Evolutionary conservation across 2,888 invertebrate genomes (phyloP), one percentile per base, ranked within the genome.

Genomic region (Pyralis farinalis): DNA sequence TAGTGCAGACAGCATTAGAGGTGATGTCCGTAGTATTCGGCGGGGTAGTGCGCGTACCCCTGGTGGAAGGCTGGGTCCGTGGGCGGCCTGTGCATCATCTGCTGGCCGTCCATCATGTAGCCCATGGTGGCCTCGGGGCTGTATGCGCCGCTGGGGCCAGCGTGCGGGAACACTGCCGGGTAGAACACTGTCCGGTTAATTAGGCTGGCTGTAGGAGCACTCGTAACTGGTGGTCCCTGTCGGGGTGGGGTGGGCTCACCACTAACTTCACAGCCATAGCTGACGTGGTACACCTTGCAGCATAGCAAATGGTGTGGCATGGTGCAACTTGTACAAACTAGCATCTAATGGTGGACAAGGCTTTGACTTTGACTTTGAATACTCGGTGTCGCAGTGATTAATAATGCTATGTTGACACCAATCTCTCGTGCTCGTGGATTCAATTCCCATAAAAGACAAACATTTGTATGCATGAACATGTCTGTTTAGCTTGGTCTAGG

Each of bases 61-160:
- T 96, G 96, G 92, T 96, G 96, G 93, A 96, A 97, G 90, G 95
- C 94, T 46, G 97, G 95, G 91, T 96, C 96, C 64, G 95, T 95
- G 61, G 97, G 96, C 74, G 97, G 96, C 91, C 97, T 94, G 91
- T 97, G 97, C 95, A 97, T 96, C 97, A 97, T 97, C 90, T 96
- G 96, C 90, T 97, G 96, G 68, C 96, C 96, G 90, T 98, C 98
- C 97, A 98, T 97, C 96, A 98, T 98, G 90, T 97, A 97, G 86
- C 97, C 97, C 93, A 97, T 97, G 79, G 95, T 93, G 71, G 96
- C 97, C 85, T 98, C 98, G 62, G 98, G 98, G 90, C 97, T 97
- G 92, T 98, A 98, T 57, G 95, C 95, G 70, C 96, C 97, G 90
- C 96, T 96, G 69, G 97, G 97, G 85, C 97, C 97, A 91, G 97